These are phyloP conservation scores for Sapajus apella DNA, from an alignment of 2,113 vertebrate species.

Conservation along the genomic window DNA sequence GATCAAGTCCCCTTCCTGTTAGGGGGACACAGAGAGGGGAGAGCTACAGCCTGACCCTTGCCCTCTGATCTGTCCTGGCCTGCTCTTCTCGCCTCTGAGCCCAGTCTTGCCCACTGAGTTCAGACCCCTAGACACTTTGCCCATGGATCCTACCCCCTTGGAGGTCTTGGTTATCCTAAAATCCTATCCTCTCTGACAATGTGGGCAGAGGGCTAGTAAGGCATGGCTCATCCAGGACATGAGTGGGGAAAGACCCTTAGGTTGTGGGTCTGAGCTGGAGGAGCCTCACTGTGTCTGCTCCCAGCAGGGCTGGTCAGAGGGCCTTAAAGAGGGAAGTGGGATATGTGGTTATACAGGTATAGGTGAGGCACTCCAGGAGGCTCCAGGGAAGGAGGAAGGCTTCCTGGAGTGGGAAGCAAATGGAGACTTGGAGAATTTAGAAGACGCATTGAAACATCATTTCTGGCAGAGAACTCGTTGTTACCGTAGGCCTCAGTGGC, in stretches of 20 bases:
- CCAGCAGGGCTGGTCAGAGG: neutral
- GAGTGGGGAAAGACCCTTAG: neutral
- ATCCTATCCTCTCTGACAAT: neutral
- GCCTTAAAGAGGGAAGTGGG: neutral
- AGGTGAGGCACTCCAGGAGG: neutral
- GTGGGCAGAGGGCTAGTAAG: neutral
- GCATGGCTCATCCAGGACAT: neutral
- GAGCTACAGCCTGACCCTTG: neutral
- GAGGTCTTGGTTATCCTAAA: neutral
- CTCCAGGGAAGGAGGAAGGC: neutral
- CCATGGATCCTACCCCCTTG: neutral
- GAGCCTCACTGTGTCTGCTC: neutral
- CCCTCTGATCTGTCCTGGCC: neutral
- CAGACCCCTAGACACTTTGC: neutral
- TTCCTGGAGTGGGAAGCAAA: neutral
- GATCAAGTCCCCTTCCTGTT: neutral
- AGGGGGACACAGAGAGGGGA: neutral
- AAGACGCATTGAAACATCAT: neutral
- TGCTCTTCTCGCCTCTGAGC: slow-evolving; percentile 17
- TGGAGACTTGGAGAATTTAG: neutral
- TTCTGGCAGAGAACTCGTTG: neutral
- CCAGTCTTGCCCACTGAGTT: neutral
- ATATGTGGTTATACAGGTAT: neutral
- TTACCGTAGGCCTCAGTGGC: neutral
- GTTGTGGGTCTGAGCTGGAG: neutral